phyloP scores from a whole-genome alignment of 37 sponge, comb jelly and placozoan genomes.

The Ianthella basta region DNA sequence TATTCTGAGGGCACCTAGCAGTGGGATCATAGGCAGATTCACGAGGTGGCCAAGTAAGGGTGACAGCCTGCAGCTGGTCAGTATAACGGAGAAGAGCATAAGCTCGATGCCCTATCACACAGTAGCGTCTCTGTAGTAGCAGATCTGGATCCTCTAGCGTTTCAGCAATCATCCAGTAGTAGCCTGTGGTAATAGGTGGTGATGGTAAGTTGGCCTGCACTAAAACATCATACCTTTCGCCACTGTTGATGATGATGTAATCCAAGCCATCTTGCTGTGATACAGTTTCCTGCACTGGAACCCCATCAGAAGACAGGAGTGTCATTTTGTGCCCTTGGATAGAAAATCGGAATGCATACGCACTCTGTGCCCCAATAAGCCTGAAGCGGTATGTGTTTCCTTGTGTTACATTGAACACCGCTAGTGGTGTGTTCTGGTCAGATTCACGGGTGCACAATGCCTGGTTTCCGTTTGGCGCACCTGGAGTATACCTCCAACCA shows the following conservation, averaged over 20 bases:
- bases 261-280: slow-evolving; percentile 45
- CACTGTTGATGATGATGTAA: slow-evolving; percentile 77
- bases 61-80: background rate
- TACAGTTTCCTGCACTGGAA: slow-evolving; percentile 15
- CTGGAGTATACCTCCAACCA: slow-evolving; percentile 36
- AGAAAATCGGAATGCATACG: slow-evolving; percentile 61
- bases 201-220: slow-evolving; percentile 39
- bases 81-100: slow-evolving; percentile 74
- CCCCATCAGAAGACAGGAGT: slow-evolving; percentile 69
- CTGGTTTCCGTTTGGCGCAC: slow-evolving; percentile 15
- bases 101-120: slow-evolving; percentile 36
- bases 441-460: too few relatives aligned
- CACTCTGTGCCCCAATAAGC: slow-evolving; percentile 74
- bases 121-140: background rate
- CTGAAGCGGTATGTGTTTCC: slow-evolving; percentile 66
- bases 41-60: background rate
- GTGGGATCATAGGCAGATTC: slow-evolving; percentile 38
- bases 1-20: background rate
- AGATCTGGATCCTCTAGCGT: slow-evolving; percentile 36
- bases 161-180: slow-evolving; percentile 63
- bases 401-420: background rate
- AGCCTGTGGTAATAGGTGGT: background rate
- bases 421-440: background rate
- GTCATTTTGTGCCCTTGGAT: slow-evolving; percentile 65
- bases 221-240: slow-evolving; percentile 73